Evolutionary conservation across 2,113 vertebrate species (phyloP).

Genomic region (Ahaetulla prasina): DNA sequence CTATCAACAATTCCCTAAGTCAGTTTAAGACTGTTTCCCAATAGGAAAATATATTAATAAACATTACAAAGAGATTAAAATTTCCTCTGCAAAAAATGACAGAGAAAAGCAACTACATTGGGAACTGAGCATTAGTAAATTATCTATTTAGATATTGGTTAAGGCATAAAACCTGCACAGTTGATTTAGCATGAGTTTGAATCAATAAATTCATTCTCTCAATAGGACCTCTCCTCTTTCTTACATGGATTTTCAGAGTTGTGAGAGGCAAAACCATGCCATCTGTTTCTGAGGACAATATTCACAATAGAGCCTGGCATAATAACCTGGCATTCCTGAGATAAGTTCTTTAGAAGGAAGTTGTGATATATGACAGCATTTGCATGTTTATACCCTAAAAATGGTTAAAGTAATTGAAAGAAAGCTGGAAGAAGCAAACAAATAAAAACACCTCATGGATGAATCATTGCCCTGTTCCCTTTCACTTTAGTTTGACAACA

Average conservation of each 20-base stretch:
- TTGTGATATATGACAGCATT: background rate
- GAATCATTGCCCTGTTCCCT: slow-evolving; percentile 32
- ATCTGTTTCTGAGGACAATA: background rate
- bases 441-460: background rate
- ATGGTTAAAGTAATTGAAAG: background rate
- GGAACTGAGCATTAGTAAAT: background rate
- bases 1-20: background rate
- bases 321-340: background rate
- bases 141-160: background rate
- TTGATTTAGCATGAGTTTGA: background rate
- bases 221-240: background rate
- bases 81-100: background rate
- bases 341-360: background rate
- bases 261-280: background rate
- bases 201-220: background rate
- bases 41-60: background rate
- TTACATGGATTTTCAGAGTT: background rate
- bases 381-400: background rate
- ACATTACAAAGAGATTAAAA: background rate
- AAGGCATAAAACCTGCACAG: background rate
- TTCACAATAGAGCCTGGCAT: background rate
- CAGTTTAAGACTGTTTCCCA: background rate
- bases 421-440: background rate
- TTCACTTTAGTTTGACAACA: background rate
- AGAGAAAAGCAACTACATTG: background rate